Evolutionary conservation across 2,888 invertebrate species (phyloP).

Genomic region (Eumerus sabulonum): DNA sequence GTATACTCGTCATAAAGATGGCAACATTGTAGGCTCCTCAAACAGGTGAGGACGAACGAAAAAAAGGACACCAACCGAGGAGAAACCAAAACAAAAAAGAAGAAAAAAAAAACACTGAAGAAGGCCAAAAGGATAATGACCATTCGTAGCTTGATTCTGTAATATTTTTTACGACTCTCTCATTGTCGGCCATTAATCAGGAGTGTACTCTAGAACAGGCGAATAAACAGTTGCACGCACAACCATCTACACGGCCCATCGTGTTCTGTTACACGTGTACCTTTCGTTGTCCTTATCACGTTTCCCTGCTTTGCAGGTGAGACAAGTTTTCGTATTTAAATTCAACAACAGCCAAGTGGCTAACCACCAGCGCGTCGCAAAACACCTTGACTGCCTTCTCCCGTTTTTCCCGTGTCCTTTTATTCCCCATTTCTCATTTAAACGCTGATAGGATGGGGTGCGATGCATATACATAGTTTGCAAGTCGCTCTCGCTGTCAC

Average conservation of each 20-base stretch:
- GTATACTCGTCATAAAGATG: slow-evolving; percentile 43
- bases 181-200: slow-evolving; percentile 65
- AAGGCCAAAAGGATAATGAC: slow-evolving; percentile 54
- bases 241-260: not conserved
- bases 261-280: not conserved
- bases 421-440: not conserved
- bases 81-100: not conserved
- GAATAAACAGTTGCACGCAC: slow-evolving; percentile 51
- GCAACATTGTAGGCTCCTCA: slow-evolving; percentile 58
- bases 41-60: slow-evolving; percentile 48
- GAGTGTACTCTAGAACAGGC: slow-evolving; percentile 43
- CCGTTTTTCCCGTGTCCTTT: not conserved
- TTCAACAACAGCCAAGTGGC: slow-evolving; percentile 23
- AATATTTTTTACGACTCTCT: slow-evolving; percentile 54
- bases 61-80: slow-evolving; percentile 17
- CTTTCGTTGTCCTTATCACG: not conserved
- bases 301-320: slow-evolving; percentile 21
- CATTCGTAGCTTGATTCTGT: slow-evolving; percentile 48
- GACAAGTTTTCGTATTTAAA: slow-evolving; percentile 5
- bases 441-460: not conserved
- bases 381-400: slow-evolving; percentile 25
- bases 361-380: slow-evolving; percentile 28
- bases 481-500: slow-evolving; percentile 46
- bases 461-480: not conserved
- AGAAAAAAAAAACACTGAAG: slow-evolving; percentile 3